A percentile compares a stretch with the other conserved stretches of the same genome.
Evolutionary conservation across 1,140 invertebrate genomes (phyloP).

Genomic region (Sweltsa coloradensis): DNA sequence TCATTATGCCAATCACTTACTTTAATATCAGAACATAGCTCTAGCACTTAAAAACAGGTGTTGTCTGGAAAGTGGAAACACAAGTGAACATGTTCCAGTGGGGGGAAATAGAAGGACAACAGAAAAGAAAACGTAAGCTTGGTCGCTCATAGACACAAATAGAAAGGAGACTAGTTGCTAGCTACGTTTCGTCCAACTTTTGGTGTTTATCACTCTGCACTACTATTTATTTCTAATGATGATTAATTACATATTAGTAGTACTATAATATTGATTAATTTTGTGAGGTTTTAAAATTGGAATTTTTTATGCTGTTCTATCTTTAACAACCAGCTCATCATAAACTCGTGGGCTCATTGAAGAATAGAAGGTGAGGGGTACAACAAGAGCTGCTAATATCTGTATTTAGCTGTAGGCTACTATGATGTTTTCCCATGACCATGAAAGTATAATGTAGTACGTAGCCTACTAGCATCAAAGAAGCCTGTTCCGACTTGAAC

Average conservation of each 20-base stretch:
- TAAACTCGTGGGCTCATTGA: neutral
- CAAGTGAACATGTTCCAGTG: too few relatives aligned
- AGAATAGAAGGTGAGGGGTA: neutral
- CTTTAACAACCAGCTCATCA: conserved; percentile 3
- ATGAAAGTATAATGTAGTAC: neutral
- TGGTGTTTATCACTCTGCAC: too few relatives aligned
- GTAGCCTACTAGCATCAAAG: neutral
- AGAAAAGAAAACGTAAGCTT: too few relatives aligned
- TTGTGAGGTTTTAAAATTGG: neutral
- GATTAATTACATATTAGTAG: too few relatives aligned
- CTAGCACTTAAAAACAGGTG: neutral
- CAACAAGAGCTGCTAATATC: neutral
- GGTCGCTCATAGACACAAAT: too few relatives aligned
- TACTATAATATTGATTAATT: too few relatives aligned
- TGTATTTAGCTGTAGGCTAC: neutral
- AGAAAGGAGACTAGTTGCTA: too few relatives aligned
- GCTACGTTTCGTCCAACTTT: too few relatives aligned
- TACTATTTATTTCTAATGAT: too few relatives aligned
- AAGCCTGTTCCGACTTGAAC: neutral
- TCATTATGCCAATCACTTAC: neutral
- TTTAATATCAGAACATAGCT: neutral
- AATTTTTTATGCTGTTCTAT: conserved; percentile 3
- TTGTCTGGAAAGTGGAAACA: too few relatives aligned
- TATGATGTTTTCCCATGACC: neutral
- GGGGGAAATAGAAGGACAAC: too few relatives aligned